Percentiles rank a stretch among this genome's conserved stretches.
Conservation (phyloP, 2,113 vertebrate species). For the Poeciliopsis retropinna region DNA sequence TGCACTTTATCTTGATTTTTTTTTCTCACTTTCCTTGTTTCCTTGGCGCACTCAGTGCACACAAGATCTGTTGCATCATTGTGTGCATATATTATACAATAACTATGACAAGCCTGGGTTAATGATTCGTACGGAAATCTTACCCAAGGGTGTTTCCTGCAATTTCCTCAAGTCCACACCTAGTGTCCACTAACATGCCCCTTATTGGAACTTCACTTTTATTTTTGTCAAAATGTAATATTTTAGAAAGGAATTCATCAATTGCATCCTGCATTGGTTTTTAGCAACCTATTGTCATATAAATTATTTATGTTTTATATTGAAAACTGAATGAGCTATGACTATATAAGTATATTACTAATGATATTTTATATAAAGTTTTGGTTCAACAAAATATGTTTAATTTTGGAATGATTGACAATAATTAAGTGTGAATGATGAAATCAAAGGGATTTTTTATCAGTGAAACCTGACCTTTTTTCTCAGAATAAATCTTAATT, state of each 20-base stretch:
- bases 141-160: conserved; percentile 1
- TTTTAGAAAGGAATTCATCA: not conserved
- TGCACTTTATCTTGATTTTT: too few relatives aligned
- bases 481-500: not conserved
- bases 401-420: not conserved
- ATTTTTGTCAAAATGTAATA: not conserved
- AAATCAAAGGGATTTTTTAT: not conserved
- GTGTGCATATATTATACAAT: conserved; percentile 27
- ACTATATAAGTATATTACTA: not conserved
- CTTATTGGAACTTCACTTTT: not conserved
- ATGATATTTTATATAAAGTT: not conserved
- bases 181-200: not conserved
- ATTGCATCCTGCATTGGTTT: not conserved
- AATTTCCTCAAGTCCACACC: conserved; percentile 1
- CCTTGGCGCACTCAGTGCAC: not conserved
- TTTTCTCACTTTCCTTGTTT: not conserved
- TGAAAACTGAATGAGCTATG: not conserved
- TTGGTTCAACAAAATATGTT: not conserved
- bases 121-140: conserved; percentile 37
- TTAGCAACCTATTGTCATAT: not conserved
- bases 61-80: conserved; percentile 3
- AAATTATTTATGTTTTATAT: not conserved
- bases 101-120: conserved; percentile 20
- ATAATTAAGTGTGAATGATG: not conserved
- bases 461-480: not conserved